Percentiles rank a stretch among this genome's conserved stretches.
Conservation (phyloP, 2,888 invertebrate genomes). For the Plagodis pulveraria region DNA sequence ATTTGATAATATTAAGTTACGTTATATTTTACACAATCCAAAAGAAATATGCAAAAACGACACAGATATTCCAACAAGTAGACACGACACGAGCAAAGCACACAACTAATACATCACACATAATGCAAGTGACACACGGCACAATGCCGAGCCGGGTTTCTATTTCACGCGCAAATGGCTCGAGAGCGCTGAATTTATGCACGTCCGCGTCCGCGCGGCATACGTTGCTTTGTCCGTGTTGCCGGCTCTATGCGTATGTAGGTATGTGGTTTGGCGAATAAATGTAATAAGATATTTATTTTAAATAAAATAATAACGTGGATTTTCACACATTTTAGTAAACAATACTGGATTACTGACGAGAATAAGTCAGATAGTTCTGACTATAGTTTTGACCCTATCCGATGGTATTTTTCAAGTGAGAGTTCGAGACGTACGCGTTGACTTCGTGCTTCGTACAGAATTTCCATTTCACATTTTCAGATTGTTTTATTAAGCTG, state of each 20-base stretch:
- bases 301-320: background rate
- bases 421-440: no score
- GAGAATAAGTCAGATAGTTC: no score
- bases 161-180: slow-evolving; percentile 71
- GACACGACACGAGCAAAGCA: slow-evolving; percentile 23
- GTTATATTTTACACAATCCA: background rate
- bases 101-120: slow-evolving; percentile 35
- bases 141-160: slow-evolving; percentile 49
- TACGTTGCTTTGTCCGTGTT: slow-evolving; percentile 35
- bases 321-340: no score
- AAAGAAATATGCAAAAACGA: slow-evolving; percentile 6
- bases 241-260: slow-evolving; percentile 31
- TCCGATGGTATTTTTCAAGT: no score
- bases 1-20: background rate
- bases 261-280: slow-evolving; percentile 14
- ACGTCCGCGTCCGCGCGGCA: slow-evolving; percentile 44
- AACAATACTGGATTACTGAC: no score
- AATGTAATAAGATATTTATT: background rate
- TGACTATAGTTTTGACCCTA: no score
- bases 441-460: no score
- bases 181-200: slow-evolving; percentile 60
- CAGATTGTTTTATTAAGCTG: no score
- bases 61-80: slow-evolving; percentile 17
- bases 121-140: slow-evolving; percentile 52
- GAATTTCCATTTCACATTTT: no score